Conservation (phyloP, 2,113 vertebrate genomes). For the Henicopernis longicauda region DNA sequence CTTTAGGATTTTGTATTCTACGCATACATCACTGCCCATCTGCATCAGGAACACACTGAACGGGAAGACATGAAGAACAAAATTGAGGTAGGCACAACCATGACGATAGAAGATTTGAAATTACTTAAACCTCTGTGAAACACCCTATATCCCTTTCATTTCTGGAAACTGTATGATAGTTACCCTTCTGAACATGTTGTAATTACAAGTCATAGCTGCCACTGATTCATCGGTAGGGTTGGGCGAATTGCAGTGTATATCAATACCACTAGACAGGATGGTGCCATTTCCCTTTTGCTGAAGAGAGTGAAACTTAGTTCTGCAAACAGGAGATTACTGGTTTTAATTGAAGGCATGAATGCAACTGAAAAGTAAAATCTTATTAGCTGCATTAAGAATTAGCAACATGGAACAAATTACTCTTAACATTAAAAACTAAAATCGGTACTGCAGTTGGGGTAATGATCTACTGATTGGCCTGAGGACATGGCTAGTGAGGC, state of each 20-base stretch:
- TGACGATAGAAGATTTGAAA: neutral
- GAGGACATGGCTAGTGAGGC: neutral
- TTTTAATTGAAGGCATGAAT: conserved; percentile 5
- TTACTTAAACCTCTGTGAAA: neutral
- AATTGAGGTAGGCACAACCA: neutral
- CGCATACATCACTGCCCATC: neutral
- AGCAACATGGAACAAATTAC: neutral
- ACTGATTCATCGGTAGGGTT: neutral
- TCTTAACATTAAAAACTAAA: conserved; percentile 22
- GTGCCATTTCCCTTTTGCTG: neutral
- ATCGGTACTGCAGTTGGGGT: neutral
- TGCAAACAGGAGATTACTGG: conserved; percentile 4
- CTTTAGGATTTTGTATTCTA: neutral
- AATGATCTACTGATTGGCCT: conserved; percentile 15
- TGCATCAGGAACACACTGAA: neutral
- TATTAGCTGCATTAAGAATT: conserved; percentile 5
- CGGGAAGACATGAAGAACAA: neutral
- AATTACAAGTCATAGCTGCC: neutral
- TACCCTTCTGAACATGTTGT: neutral
- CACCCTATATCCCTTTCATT: neutral
- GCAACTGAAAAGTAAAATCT: conserved; percentile 27
- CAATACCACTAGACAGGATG: neutral
- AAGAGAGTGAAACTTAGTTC: neutral
- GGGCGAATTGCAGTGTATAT: neutral
- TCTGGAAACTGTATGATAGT: neutral